phyloP scores from a whole-genome alignment of 2,888 invertebrate species.

The Cosmia pyralina region DNA sequence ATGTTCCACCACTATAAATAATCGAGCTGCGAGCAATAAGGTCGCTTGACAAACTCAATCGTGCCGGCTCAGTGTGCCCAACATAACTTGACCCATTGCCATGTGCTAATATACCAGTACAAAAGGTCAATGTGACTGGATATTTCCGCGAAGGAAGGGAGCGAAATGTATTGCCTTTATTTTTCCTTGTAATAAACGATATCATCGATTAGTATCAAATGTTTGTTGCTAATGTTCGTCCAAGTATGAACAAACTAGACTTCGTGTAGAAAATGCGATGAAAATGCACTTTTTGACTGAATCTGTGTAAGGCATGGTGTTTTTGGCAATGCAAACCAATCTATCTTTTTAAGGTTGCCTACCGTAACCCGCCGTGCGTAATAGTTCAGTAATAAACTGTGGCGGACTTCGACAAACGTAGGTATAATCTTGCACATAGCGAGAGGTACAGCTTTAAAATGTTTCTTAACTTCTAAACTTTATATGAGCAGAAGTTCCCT shows the following conservation, averaged over 20 bases:
- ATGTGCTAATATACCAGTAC: neutral
- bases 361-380: no score
- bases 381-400: neutral
- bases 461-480: constrained; percentile 12
- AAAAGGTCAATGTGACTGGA: constrained; percentile 25
- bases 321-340: neutral
- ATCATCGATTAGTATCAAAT: constrained; percentile 45
- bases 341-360: neutral
- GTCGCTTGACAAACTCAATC: constrained; percentile 58
- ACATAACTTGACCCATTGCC: constrained; percentile 4
- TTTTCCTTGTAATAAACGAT: constrained; percentile 50
- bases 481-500: neutral
- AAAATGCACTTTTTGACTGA: neutral
- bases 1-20: constrained; percentile 57
- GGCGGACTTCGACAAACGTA: constrained; percentile 2
- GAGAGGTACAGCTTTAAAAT: constrained; percentile 17
- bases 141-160: constrained; percentile 24
- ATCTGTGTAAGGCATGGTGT: no score
- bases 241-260: neutral
- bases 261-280: no score
- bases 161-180: constrained; percentile 53
- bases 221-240: constrained; percentile 11
- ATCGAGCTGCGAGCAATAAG: constrained; percentile 51
- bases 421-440: constrained; percentile 10
- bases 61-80: constrained; percentile 28